A percentile compares a stretch with the other conserved stretches of the same genome.
Conservation (phyloP, 2,797 vertebrate species). For the Liparis tanakae region DNA sequence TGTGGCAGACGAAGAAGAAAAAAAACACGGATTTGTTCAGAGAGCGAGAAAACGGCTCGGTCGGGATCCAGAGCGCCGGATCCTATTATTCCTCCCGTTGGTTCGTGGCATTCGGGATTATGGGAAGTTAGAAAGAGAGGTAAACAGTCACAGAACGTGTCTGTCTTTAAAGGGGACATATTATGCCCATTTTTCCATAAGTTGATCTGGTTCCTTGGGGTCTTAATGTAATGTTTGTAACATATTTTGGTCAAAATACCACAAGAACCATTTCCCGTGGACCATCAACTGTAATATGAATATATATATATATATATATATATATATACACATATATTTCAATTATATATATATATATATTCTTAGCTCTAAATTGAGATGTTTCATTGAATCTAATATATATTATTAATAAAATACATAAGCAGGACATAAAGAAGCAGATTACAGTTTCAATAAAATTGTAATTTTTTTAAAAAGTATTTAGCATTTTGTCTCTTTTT, state of each 20-base stretch:
- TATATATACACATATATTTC: not conserved
- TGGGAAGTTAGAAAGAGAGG: not conserved
- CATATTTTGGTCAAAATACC: too few species aligned
- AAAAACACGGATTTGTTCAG: conserved; percentile 21
- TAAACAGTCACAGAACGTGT: not conserved
- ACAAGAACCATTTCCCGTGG: too few species aligned
- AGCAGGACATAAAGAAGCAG: not conserved
- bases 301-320: not conserved
- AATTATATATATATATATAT: not conserved
- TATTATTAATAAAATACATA: not conserved
- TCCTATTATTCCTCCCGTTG: not conserved
- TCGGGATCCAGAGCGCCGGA: not conserved
- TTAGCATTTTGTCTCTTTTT: not conserved
- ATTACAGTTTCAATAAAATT: not conserved
- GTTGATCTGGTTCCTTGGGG: too few species aligned
- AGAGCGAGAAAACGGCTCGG: conserved; percentile 8
- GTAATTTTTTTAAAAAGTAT: too few species aligned
- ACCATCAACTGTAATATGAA: not conserved
- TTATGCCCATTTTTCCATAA: too few species aligned
- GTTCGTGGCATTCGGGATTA: not conserved
- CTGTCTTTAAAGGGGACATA: too few species aligned
- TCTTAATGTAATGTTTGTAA: too few species aligned
- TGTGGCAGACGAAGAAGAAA: conserved; percentile 29
- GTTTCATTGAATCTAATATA: not conserved
- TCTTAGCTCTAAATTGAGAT: not conserved